phyloP scores from a whole-genome alignment of 2,797 vertebrate species.

The Orestias chungarensis region DNA sequence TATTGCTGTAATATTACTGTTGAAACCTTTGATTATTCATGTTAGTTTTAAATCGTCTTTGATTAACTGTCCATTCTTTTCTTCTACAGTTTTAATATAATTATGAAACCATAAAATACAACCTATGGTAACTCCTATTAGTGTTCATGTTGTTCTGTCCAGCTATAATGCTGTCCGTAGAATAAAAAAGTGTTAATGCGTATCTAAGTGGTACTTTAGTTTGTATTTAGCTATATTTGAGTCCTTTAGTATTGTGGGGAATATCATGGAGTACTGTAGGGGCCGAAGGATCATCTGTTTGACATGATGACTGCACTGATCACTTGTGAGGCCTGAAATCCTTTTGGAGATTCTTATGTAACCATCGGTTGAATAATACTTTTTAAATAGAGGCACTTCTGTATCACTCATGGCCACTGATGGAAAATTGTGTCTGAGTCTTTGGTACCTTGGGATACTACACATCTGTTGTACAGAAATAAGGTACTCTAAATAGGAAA shows the following conservation, averaged over 20 bases:
- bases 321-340: conserved; percentile 65
- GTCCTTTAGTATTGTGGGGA: conserved; percentile 60
- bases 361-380: conserved; percentile 79
- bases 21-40: not conserved
- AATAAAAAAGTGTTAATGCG: conserved; percentile 46
- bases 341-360: conserved; percentile 74
- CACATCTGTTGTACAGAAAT: not conserved
- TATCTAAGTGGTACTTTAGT: conserved; percentile 57
- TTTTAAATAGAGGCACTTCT: conserved; percentile 75
- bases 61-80: not conserved
- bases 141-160: conserved; percentile 8
- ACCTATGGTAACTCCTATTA: not conserved
- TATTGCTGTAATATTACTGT: not conserved
- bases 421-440: conserved; percentile 59
- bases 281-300: conserved; percentile 54
- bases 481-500: not conserved
- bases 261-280: conserved; percentile 60
- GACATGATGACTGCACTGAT: conserved; percentile 64
- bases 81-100: not conserved
- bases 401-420: conserved; percentile 46
- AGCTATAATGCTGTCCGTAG: conserved; percentile 27
- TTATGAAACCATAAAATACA: conserved; percentile 5
- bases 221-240: conserved; percentile 54
- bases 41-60: not conserved
- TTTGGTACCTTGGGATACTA: conserved; percentile 26